Base-by-base conservation (phyloP, 2,113 vertebrate genomes). In the Entosphenus tridentatus region DNA sequence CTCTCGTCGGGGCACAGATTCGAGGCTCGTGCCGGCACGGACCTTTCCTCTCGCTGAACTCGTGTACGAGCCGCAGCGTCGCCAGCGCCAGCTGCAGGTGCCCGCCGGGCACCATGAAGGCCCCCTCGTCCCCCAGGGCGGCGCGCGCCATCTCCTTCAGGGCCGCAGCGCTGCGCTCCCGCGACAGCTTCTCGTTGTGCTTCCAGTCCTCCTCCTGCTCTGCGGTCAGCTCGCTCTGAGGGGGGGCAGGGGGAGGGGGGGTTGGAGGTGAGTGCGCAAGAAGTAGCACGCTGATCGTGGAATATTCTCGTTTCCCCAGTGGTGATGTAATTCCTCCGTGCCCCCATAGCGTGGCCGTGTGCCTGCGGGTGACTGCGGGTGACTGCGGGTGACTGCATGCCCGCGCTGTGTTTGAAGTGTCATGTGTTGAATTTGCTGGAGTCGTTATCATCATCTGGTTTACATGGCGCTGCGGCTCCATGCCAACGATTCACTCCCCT, bases 151-250 rank as follows among this genome's bases (percentile, higher is more conserved):
- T n/a, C n/a, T 65, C 62, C n/a, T n/a, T 16, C n/a, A 65, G 62
- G 21, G 21, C 62, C 10, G 62, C 62, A 11, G n/a, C 21, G 62
- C 62, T 65, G 62, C n/a, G 21, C 62, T 65, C 62, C 62, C n/a
- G 21, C 21, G 62, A 65, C n/a, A 65, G 9, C 9, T 65, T 21
- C n/a, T 65, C 21, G 21, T 65, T 65, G n/a, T 65, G 62, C 9
- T 65, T 65, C 62, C 62, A 65, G n/a, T 9, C 62, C 21, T 65
- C 21, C n/a, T 65, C 21, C 62, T 65, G 62, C 21, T 65, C 62
- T 21, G n/a, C 62, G 9, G n/a, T 65, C 62, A 65, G 62, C n/a
- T 16, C 8, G 10, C 21, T 21, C 62, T 65, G 10, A 8, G 10
- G 21, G 21, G 18, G 62, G 10, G n/a, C 8, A 11, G 9, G 21